Conservation (phyloP, 2,797 vertebrate genomes). For the Liasis olivaceus region DNA sequence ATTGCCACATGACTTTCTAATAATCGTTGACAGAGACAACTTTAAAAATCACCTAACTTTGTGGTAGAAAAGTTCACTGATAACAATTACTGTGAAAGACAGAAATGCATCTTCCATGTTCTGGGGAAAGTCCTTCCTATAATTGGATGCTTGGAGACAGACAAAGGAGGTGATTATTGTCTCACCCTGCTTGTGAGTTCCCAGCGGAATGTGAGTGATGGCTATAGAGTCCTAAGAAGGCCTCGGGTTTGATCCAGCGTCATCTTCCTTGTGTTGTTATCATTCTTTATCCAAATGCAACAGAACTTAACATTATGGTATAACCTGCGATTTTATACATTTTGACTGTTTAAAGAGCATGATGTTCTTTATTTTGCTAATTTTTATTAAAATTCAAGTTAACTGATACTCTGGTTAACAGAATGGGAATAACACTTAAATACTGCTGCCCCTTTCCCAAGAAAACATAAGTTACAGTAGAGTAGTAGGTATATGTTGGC, state of each 20-base stretch:
- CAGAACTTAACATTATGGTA: background rate
- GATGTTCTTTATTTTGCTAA: background rate
- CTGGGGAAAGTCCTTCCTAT: background rate
- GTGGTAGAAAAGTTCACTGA: background rate
- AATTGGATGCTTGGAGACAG: conserved; percentile 24
- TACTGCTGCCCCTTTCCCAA: background rate
- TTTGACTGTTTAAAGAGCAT: background rate
- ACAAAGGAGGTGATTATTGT: conserved; percentile 12
- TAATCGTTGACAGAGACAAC: background rate
- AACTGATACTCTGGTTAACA: background rate
- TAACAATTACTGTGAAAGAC: background rate
- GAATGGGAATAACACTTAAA: background rate
- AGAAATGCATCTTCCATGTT: conserved; percentile 18
- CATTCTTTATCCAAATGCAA: background rate
- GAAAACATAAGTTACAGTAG: background rate
- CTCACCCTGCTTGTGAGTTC: background rate
- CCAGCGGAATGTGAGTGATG: background rate
- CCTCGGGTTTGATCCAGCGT: background rate
- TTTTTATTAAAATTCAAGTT: background rate
- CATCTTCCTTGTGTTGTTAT: background rate
- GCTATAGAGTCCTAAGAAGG: background rate
- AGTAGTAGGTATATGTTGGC: background rate
- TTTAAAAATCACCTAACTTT: background rate
- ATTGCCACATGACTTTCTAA: background rate
- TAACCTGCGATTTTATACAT: background rate